Evolutionary conservation across 35 echinoderm and acorn worm species (phyloP), one percentile per base, ranked within the genome.

Genomic region (Acanthaster planci): DNA sequence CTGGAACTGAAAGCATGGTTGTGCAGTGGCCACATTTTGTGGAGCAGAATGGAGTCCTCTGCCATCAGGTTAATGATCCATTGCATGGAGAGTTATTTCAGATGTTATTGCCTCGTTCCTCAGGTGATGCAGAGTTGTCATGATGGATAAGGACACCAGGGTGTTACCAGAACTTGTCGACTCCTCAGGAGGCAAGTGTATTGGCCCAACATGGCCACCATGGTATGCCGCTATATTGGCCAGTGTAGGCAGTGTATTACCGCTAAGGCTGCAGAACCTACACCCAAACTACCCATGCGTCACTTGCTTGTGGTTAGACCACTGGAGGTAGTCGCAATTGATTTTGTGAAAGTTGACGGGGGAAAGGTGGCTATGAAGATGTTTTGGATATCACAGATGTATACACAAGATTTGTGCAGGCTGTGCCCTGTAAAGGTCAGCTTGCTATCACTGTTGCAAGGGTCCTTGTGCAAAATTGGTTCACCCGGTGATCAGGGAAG

Each of bases 341-440:
- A 92, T 38, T 87, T 93, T 76, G 40, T 88, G 16, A 83, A 64
- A 38, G 22, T 87, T 19, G 86, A 93, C 36, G 54, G 51, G 36
- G 91, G 67, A 7, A 77, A 87, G 8, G 57, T 78, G 86, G 86
- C 1, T 60, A 51, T 68, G 86, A 89, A 85, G 82, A 93, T 72
- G 86, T 93, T 2, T 39, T 93, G 2, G 86, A 89, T 10, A 64
- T 93, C 0, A 89, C 91, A 26, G 91, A 93, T 89, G 81, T 51
- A 4, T 93, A 79, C 40, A 89, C 86, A 2, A 89, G 80, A n/a
- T 79, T 77, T 53, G 72, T 52, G 39, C 23, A 85, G 31, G 83
- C 83, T 8, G 60, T 85, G 3, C 83, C 83, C 15, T 64, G 54
- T n/a, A 85, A 51, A 29, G 54, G 89, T 80, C 87, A 93, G 53